Evolutionary conservation across 1,140 invertebrate species (phyloP), one percentile per base, ranked within the genome.

Genomic region (Cotesia glomerata): DNA sequence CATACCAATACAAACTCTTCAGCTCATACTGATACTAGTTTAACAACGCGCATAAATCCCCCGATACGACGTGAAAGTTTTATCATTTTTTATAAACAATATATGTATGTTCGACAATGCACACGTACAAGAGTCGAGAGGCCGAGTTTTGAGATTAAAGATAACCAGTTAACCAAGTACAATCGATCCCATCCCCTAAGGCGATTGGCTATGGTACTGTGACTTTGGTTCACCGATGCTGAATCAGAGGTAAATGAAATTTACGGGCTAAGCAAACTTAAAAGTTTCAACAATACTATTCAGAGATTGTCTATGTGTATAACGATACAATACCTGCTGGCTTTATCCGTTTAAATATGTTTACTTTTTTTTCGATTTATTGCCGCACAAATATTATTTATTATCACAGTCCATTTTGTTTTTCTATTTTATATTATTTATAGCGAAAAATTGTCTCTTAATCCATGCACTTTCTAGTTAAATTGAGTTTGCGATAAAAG

Each of bases 61-160:
- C 75, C 73, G 78, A 79, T 82, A 80, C 75, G 72, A 76, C 76
- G 79, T 79, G 77, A 80, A 80, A 79, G 79, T 78, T 76, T 61
- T 68, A 58, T 74, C 65, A 74, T 77, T 78, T 79, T 76, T 62
- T 62, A 62, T 62, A 62, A 62, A 62, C 18, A 58, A 58, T 69
- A 75, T 77, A 70, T 26, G 26, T 67, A 72, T 62, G 59, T 62
- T 62, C 35, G 32, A 36, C 32, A 35, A 62, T 62, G 14, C 32
- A 36, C 59, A 35, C 35, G 59, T 62, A 68, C 78, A 78, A 79
- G 81, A 82, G 82, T 76, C 32, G 81, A 83, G 73, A 69, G n/a
- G 56, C 58, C 58, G 54, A 62, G 74, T 68, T 75, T 73, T 66
- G 63, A 62, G 69, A 74, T 62, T 26, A 9, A 36, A 62, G 59